Evolutionary conservation across 1,140 invertebrate species (phyloP), one percentile per base, ranked within the genome.

Genomic region (Hydropsyche tenuis): DNA sequence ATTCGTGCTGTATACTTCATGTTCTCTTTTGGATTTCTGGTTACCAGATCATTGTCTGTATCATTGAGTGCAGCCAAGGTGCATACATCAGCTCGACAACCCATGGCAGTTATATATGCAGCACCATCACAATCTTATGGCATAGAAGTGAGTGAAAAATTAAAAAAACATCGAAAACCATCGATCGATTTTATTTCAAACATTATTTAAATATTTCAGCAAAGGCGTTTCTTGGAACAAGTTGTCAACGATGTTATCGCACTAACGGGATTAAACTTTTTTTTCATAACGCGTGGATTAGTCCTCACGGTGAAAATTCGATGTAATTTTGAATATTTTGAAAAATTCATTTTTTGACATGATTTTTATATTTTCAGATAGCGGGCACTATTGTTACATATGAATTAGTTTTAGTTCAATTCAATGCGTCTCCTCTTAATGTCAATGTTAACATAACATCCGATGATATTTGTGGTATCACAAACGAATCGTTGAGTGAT

Each of bases 311-410:
- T 90, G 82, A 81, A 81, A 37, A 37, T 65, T 69, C 30, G 30
- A 60, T 20, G 18, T 9, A 22, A 56, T 56, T 56, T 56, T 20
- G 7, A 56, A 20, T 60, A 5, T 14, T 25, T 1, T 20, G 22
- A 25, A 37, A 37, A 37, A 37, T 37, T 37, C 3, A n/a, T n/a
- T n/a, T n/a, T n/a, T n/a, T n/a, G n/a, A 45, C 1, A 42, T 22
- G 9, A 37, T 4, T 37, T 56, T 18, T 5, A 60, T 25, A 7
- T 30, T 62, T 70, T 70, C 18, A 77, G 76, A 77, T 77, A 48
- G 89, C 89, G 53, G 89, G 89, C 30, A 90, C 89, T 1, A 89
- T 90, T 51, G 87, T 90, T 0, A 90, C 89, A 0, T 90, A 90
- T 75, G 89, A 90, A 80, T 78, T 90, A 12, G 76, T 77, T 30